Evolutionary conservation across 2,888 invertebrate species (phyloP).

Genomic region (Cataglyphis albicans): DNA sequence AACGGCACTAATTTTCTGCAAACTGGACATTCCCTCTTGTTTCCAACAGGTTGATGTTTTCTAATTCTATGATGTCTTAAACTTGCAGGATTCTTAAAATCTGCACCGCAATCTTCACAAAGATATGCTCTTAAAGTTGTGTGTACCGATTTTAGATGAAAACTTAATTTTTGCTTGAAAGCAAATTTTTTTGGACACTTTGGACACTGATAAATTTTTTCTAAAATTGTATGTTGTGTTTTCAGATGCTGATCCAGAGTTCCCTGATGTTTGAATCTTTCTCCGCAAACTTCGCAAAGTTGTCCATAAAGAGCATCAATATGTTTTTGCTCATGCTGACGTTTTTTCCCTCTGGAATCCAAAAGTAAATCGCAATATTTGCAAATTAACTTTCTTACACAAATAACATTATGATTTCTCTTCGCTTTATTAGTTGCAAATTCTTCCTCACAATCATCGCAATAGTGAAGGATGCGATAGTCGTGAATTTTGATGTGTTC

Average conservation of each 20-base stretch:
- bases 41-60: conserved; percentile 83
- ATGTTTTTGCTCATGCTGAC: conserved; percentile 85
- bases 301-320: conserved; percentile 83
- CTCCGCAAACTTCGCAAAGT: conserved; percentile 83
- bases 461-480: conserved; percentile 82
- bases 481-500: conserved; percentile 83
- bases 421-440: conserved; percentile 82
- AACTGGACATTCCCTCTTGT: conserved; percentile 83
- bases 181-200: conserved; percentile 85
- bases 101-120: conserved; percentile 85
- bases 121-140: conserved; percentile 82
- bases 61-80: conserved; percentile 83
- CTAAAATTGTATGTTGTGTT: conserved; percentile 83
- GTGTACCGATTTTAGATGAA: conserved; percentile 84
- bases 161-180: conserved; percentile 84
- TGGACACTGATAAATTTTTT: conserved; percentile 84
- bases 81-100: conserved; percentile 85
- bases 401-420: conserved; percentile 80
- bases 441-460: conserved; percentile 83
- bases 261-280: conserved; percentile 84
- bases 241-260: conserved; percentile 85
- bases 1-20: conserved; percentile 84
- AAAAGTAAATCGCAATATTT: conserved; percentile 80
- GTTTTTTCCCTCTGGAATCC: conserved; percentile 84
- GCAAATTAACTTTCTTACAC: conserved; percentile 82